phyloP scores from a whole-genome alignment of 2,888 invertebrate genomes.

The Falcaria lacertinaria region DNA sequence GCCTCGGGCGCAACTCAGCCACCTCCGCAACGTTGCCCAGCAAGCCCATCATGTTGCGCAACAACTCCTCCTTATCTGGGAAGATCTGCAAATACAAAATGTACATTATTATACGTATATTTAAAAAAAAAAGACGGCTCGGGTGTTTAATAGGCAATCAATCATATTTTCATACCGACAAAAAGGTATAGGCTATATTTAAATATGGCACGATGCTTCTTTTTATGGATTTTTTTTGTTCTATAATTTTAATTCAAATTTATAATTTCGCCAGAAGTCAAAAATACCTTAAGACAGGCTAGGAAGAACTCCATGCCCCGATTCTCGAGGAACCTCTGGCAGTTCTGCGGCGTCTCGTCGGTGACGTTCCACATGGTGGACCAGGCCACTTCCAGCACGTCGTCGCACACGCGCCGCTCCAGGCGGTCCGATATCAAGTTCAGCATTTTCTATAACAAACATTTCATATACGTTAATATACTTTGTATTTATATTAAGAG shows the following conservation, averaged over 20 bases:
- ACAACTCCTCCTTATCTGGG: constrained; percentile 91
- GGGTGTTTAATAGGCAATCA: too few relatives aligned
- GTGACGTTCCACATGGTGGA: constrained; percentile 99
- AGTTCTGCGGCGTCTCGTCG: constrained; percentile 97
- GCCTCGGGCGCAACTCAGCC: constrained; percentile 85
- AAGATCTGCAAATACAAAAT: constrained; percentile 81
- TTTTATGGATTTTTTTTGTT: too few relatives aligned
- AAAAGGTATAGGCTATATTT: too few relatives aligned
- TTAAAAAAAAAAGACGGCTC: too few relatives aligned
- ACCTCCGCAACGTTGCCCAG: constrained; percentile 98
- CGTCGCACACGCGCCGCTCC: constrained; percentile 89
- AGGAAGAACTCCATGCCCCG: constrained; percentile 95
- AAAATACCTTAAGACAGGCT: constrained; percentile 88
- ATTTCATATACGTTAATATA: neutral
- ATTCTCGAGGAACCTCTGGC: constrained; percentile 92
- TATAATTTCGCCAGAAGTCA: too few relatives aligned
- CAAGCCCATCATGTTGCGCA: constrained; percentile 98
- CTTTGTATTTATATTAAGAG: too few relatives aligned
- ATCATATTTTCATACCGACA: too few relatives aligned
- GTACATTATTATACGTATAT: too few relatives aligned
- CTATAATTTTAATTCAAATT: too few relatives aligned
- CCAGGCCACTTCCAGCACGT: constrained; percentile 98
- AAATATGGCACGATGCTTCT: too few relatives aligned
- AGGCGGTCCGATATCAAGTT: constrained; percentile 91
- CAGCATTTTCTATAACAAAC: constrained; percentile 84